Conservation (phyloP, 2,797 vertebrate species). For the Simalia tracyae region DNA sequence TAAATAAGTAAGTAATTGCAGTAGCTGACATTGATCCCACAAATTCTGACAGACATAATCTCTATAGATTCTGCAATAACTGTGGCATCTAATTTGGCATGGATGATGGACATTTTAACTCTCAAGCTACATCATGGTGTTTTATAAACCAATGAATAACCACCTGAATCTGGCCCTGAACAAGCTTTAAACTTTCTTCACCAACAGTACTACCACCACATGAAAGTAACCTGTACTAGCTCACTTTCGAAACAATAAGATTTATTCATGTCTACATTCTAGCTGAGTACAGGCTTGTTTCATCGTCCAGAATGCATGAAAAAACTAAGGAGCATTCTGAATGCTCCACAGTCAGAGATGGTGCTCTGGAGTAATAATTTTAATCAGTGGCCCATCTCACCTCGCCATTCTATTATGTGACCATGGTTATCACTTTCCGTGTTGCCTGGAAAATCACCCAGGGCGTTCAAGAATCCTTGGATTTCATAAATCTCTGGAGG, state of each 20-base stretch:
- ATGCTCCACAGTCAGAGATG: neutral
- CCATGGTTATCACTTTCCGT: neutral
- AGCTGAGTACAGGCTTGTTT: neutral
- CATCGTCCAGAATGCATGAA: neutral
- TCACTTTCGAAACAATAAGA: neutral
- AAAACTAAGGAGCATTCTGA: neutral
- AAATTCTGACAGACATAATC: neutral
- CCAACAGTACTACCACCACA: neutral
- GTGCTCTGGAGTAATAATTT: neutral
- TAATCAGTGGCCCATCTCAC: neutral
- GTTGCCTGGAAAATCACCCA: neutral
- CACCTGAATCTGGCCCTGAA: neutral
- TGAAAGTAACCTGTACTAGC: neutral
- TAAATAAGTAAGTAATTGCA: neutral
- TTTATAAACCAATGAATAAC: neutral
- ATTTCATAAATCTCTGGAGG: neutral
- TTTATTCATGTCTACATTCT: neutral
- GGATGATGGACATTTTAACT: neutral
- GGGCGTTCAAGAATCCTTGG: neutral
- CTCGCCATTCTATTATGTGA: neutral
- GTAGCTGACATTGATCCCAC: neutral
- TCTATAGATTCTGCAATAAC: neutral
- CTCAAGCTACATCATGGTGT: neutral
- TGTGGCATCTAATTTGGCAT: neutral
- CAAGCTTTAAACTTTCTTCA: neutral